Percentiles rank a stretch among this genome's conserved stretches.
Evolutionary conservation across 1,140 invertebrate genomes (phyloP).

Genomic region (Drepana arcuata): DNA sequence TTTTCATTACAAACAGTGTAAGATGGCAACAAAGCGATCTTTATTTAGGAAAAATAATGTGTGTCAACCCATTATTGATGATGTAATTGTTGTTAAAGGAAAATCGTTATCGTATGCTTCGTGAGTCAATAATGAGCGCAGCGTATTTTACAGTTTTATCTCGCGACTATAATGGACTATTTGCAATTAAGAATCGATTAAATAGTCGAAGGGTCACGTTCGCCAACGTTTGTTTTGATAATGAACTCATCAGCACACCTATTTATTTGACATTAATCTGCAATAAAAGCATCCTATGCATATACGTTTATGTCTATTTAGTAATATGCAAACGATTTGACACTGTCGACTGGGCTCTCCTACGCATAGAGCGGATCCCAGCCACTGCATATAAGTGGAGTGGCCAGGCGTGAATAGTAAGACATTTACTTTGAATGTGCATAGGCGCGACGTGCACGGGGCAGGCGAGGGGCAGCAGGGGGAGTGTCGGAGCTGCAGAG

Average conservation of each 20-base stretch:
- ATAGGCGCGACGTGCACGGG: slow-evolving; percentile 16
- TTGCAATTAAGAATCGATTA: slow-evolving; percentile 68
- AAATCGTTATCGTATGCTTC: slow-evolving; percentile 42
- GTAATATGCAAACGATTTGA: not conserved
- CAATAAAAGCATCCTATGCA: not conserved
- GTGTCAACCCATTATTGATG: too few species aligned
- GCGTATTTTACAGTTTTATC: slow-evolving; percentile 44
- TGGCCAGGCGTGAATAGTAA: slow-evolving; percentile 26
- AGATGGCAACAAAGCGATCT: too few species aligned
- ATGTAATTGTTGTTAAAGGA: not conserved
- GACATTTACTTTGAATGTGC: slow-evolving; percentile 31
- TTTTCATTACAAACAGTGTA: too few species aligned
- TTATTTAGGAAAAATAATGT: too few species aligned
- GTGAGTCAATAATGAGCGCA: slow-evolving; percentile 30
- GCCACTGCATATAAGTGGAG: too few species aligned
- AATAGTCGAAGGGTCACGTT: slow-evolving; percentile 47
- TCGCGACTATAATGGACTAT: slow-evolving; percentile 48
- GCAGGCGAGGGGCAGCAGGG: slow-evolving; percentile 2
- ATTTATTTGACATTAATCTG: not conserved
- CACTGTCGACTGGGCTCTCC: too few species aligned
- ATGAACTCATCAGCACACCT: slow-evolving; percentile 6
- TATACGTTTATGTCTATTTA: not conserved
- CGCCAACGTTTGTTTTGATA: slow-evolving; percentile 39
- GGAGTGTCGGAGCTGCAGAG: slow-evolving; percentile 24
- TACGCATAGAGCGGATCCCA: too few species aligned